Evolutionary conservation across 92 coral and sea anemone genomes (phyloP).

Genomic region (Phenganax stokvisi): DNA sequence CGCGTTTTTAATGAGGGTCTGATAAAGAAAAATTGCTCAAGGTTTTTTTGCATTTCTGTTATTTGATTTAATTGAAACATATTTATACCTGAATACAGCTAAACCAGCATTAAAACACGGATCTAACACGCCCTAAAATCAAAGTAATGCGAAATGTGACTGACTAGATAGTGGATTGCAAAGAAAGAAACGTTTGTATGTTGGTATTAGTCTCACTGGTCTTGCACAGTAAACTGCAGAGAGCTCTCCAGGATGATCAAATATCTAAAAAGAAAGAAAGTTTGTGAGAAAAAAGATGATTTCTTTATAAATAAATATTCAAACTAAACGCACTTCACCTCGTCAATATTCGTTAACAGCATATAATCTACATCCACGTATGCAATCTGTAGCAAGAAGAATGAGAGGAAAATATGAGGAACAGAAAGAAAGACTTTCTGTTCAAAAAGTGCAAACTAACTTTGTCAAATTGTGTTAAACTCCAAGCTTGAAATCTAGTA

Average conservation of each 20-base stretch:
- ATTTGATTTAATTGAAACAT: constrained; percentile 39
- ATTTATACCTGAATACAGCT: constrained; percentile 54
- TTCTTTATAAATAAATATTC: no score
- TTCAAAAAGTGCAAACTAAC: neutral
- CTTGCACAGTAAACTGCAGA: constrained; percentile 60
- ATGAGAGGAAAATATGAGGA: neutral
- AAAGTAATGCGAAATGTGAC: no score
- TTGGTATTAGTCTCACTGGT: constrained; percentile 30
- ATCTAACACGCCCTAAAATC: constrained; percentile 47
- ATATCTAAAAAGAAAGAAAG: constrained; percentile 28
- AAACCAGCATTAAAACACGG: constrained; percentile 81
- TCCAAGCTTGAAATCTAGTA: constrained; percentile 79
- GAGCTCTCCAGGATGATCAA: constrained; percentile 55
- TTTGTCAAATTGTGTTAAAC: constrained; percentile 49
- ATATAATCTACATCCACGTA: constrained; percentile 67
- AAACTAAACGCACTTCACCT: neutral
- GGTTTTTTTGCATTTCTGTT: neutral
- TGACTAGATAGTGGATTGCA: neutral
- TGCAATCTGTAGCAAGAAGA: constrained; percentile 47
- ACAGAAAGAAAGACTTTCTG: neutral
- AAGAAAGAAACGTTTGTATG: neutral
- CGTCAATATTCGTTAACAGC: constrained; percentile 62
- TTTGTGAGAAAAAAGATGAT: neutral
- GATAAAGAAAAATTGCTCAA: neutral
- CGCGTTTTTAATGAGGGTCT: constrained; percentile 25